Base-by-base conservation (phyloP, 2,888 invertebrate genomes). In the Sipunculus nudus region DNA sequence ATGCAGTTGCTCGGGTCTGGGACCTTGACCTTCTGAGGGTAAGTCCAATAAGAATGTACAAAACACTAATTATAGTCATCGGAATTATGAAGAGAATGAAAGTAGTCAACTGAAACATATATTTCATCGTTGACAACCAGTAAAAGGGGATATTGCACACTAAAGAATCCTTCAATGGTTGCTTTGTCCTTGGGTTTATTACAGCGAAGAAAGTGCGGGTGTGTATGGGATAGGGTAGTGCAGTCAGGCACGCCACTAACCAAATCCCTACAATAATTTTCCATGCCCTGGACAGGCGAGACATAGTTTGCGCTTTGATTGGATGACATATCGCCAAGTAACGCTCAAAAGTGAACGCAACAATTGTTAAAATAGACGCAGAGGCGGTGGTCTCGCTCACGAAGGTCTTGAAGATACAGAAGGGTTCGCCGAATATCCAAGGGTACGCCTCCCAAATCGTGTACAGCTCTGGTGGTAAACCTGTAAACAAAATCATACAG, bases 321-420 rank as follows among this genome's bases (percentile, higher is more conserved):
- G 95, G 94, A 80, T 94, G 92, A 79, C 95, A 95, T 77, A 95
- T 94, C 32, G 94, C 94, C 69, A 94, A 85, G 85, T 94, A 86
- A 43, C 95, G 88, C 85, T 95, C 95, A 84, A 92, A 89, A 0
- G 94, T 94, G 85, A 95, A 95, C 2, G 93, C 93, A 45, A 94
- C 93, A 72, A 95, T 94, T 26, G 94, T 95, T 77, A 95, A 85
- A 49, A 94, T 92, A 0, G 94, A 94, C 1, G 93, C 93, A 84
- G 94, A 94, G 0, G 93, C 91, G 0, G 93, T 92, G 83, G 83
- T 81, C 72, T 86, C 86, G 2, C 84, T 82, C 21, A 85, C 72
- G 52, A 85, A 79, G 3, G 82, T 81, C 54, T 85, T 82, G 61
- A 86, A 71, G 59, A 81, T 78, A 71, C 86, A 86, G 62, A 83